Base-by-base conservation (phyloP, 1,140 invertebrate genomes). In the Lucilia sericata region DNA sequence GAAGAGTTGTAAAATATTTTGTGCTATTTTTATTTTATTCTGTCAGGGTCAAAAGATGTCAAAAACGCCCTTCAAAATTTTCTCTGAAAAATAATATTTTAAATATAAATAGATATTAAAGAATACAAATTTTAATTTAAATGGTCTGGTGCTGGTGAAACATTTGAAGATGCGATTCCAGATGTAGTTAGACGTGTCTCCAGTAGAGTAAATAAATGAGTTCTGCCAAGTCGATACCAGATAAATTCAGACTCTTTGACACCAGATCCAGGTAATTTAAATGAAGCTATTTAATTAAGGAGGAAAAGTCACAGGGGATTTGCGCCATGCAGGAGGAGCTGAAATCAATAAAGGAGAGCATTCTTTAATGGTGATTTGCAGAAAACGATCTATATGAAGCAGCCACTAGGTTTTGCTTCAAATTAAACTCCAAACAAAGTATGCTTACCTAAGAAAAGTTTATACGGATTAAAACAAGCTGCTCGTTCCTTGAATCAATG, bases 381-480 rank as follows among this genome's bases (percentile, higher is more conserved):
- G 21, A 75, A 74, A 51, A 65, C 70, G 19, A 83, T 83, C 12
- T 74, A 25, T 17, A 17, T 49, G 49, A 49, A 49, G 13, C 49
- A 49, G 49, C 49, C 49, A 9, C 13, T 5, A 49, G 49, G 9
- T 49, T 49, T 49, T 49, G 5, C 13, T 2, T 49, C 49, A 49
- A 49, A 49, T 12, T 9, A 12, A 12, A 12, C 9, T 49, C 34
- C 14, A 30, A 75, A 87, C 51, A 74, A n/a, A 42, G 82, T 83
- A 19, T 83, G 82, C 42, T 17, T 74, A 34, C 42, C 34, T 17
- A 83, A 70, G 34, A 83, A 70, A n/a, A 74, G 82, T 75, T 25
- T 83, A 21, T 83, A 74, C 74, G 65, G 65, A 7, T 75, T 83
- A 74, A 83, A 83, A 60, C 82, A 30, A 30, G 25, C 25, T 30